A percentile compares a stretch with the other conserved stretches of the same genome.
phyloP scores from a whole-genome alignment of 2,797 vertebrate species.

The Emydoidea blandingii region DNA sequence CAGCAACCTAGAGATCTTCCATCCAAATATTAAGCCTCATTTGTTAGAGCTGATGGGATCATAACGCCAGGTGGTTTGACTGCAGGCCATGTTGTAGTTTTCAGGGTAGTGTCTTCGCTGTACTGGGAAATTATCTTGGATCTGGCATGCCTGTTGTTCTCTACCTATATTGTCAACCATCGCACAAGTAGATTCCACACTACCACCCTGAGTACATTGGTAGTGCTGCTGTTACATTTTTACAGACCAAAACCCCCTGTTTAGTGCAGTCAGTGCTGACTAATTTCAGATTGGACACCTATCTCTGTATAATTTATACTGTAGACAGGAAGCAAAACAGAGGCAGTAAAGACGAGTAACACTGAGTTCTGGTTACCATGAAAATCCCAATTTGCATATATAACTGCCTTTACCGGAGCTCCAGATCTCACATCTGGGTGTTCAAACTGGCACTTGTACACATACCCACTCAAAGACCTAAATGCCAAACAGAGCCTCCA shows the following conservation, averaged over 20 bases:
- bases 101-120: conserved; percentile 9
- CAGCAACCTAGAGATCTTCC: not conserved
- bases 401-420: not conserved
- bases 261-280: not conserved
- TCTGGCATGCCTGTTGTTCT: not conserved
- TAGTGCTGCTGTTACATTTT: not conserved
- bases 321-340: not conserved
- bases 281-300: not conserved
- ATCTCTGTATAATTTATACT: not conserved
- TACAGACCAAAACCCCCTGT: not conserved
- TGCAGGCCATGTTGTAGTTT: not conserved
- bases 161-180: not conserved
- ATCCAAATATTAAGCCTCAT: conserved; percentile 51
- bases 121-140: conserved; percentile 22
- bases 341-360: not conserved
- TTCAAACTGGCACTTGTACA: not conserved
- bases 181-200: not conserved
- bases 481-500: rapidly evolving
- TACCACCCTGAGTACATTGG: not conserved
- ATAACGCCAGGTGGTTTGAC: conserved; percentile 1
- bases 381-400: not conserved
- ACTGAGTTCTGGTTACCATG: not conserved
- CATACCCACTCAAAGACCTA: rapidly evolving
- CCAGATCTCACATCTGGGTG: not conserved
- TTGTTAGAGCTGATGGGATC: conserved; percentile 34